Conservation (phyloP, 1,140 invertebrate genomes). For the Cotesia chilonis region DNA sequence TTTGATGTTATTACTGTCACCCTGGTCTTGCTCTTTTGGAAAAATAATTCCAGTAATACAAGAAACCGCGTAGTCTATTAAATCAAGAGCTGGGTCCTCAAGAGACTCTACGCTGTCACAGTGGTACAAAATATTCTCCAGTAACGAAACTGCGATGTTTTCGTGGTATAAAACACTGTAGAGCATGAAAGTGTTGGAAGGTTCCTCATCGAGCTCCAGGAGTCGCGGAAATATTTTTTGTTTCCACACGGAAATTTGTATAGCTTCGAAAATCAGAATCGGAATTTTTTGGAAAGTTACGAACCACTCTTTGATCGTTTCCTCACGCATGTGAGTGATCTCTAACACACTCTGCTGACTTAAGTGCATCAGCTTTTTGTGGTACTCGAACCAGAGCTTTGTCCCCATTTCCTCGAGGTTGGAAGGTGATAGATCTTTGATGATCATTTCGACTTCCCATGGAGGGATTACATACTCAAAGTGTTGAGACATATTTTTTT, state of each 20-base stretch:
- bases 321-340: conserved; percentile 73
- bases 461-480: conserved; percentile 62
- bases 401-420: conserved; percentile 64
- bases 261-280: conserved; percentile 78
- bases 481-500: conserved; percentile 50
- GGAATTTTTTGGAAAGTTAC: conserved; percentile 72
- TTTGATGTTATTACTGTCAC: conserved; percentile 4
- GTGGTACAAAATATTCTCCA: conserved; percentile 81
- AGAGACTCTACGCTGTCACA: conserved; percentile 75
- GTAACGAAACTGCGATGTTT: conserved; percentile 72
- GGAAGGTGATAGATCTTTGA: conserved; percentile 62
- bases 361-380: conserved; percentile 79
- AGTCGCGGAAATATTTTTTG: conserved; percentile 77
- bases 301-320: conserved; percentile 77
- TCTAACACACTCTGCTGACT: conserved; percentile 82
- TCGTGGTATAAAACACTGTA: conserved; percentile 81
- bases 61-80: conserved; percentile 77
- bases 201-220: conserved; percentile 71
- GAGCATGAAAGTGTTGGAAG: conserved; percentile 75
- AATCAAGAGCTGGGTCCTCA: conserved; percentile 74
- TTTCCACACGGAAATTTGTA: conserved; percentile 81
- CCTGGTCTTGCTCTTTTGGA: conserved; percentile 58
- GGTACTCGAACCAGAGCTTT: conserved; percentile 76
- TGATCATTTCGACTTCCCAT: conserved; percentile 65
- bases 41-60: conserved; percentile 66